Evolutionary conservation across 2,113 vertebrate species (phyloP).

Genomic region (Chionodraco myersi): DNA sequence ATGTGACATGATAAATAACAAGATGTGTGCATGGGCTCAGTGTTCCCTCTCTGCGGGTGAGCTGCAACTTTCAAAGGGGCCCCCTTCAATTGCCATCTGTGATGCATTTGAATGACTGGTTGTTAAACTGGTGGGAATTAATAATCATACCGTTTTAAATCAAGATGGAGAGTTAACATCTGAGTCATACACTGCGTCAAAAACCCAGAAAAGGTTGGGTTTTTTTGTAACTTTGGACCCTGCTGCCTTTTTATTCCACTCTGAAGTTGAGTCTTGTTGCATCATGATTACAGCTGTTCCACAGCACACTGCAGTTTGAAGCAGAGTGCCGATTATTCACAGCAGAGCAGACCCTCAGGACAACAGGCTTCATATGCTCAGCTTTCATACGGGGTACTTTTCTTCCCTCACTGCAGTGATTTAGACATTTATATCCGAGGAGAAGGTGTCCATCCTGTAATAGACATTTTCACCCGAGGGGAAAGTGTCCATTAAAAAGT

Average conservation of each 20-base stretch:
- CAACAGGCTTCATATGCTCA: constrained; percentile 41
- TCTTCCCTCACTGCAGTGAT: constrained; percentile 38
- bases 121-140: constrained; percentile 20
- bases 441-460: constrained; percentile 58
- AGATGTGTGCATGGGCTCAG: constrained; percentile 50
- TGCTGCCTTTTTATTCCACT: constrained; percentile 43
- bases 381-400: constrained; percentile 33
- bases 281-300: constrained; percentile 61
- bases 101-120: constrained; percentile 21
- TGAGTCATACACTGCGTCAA: constrained; percentile 8
- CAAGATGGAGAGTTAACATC: constrained; percentile 23
- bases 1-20: constrained; percentile 49
- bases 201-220: neutral
- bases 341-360: constrained; percentile 41
- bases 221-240: constrained; percentile 9
- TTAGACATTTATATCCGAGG: constrained; percentile 46
- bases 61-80: constrained; percentile 11
- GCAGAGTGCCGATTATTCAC: constrained; percentile 27
- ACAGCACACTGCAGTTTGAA: constrained; percentile 38
- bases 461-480: constrained; percentile 52
- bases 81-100: constrained; percentile 37
- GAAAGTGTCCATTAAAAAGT: constrained; percentile 67
- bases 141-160: constrained; percentile 7
- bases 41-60: constrained; percentile 46
- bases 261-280: constrained; percentile 56